Base-by-base conservation (phyloP, 1,140 invertebrate genomes). In the Bombus pyrosoma region DNA sequence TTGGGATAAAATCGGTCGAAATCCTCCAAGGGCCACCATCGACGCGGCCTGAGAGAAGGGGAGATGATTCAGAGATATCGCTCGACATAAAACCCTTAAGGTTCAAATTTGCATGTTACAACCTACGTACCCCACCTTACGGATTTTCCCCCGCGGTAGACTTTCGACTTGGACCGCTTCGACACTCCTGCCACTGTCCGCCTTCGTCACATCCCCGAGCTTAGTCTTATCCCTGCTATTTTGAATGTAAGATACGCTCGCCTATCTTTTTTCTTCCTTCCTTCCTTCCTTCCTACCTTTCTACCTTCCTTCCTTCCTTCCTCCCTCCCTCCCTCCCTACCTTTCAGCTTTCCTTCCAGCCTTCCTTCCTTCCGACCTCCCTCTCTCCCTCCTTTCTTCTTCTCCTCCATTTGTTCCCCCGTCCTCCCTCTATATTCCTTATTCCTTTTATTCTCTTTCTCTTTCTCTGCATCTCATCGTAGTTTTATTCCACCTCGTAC, bases 41-140 rank as follows among this genome's bases (percentile, higher is more conserved):
- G 82, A 75, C 84, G 83, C 86, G 73, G 75, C 73, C 87, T 73
- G 83, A 81, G 64, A 74, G 87, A 77, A 88, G 89, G 89, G 87
- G 88, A 92, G 91, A 94, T 94, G 94, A 94, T 94, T 94, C 94
- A 90, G 91, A 93, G 94, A 95, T 95, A 95, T 94, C 93, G 91
- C 90, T 88, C 90, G 93, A 95, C 94, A 95, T 95, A 95, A 95
- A 95, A 95, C 92, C 94, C 92, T 94, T 94, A 93, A 94, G 94
- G 94, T 95, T 94, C 92, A 94, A 95, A 95, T 95, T 95, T 95
- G 94, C 94, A 95, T 95, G 94, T 95, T 95, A 95, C 94, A 94
- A 94, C 93, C 90, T 91, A 79, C 83, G 88, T 92, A 92, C 85
- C 86, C 86, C 81, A 81, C 87, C 89, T 88, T 87, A 87, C 77